Evolutionary conservation across 1,140 invertebrate species (phyloP).

Genomic region (Pogonus chalceus): DNA sequence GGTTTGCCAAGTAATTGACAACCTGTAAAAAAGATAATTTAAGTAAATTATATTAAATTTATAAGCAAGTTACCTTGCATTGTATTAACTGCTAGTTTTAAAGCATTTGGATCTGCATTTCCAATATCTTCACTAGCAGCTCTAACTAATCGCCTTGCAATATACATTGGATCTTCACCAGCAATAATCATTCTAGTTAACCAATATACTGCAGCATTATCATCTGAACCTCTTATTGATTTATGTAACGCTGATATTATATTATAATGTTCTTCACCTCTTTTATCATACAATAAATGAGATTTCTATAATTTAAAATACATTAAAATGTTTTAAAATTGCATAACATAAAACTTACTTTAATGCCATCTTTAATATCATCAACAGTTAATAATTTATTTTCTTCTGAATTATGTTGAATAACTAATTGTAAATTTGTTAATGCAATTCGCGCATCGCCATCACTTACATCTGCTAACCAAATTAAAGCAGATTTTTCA

Average conservation of each 20-base stretch:
- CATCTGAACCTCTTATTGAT: conserved; percentile 72
- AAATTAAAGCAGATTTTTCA: conserved; percentile 51
- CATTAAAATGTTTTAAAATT: background rate
- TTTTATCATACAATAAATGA: conserved; percentile 65
- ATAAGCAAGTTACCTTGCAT: no score
- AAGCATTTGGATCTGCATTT: conserved; percentile 43
- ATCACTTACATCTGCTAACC: conserved; percentile 65
- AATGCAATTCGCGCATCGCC: conserved; percentile 73
- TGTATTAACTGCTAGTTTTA: conserved; percentile 56
- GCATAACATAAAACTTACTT: conserved; percentile 32
- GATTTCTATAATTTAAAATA: conserved; percentile 43
- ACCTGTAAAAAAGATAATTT: no score
- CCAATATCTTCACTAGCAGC: conserved; percentile 66
- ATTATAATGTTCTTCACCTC: conserved; percentile 78
- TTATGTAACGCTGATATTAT: conserved; percentile 76
- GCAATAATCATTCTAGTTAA: conserved; percentile 67
- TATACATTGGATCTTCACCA: conserved; percentile 75
- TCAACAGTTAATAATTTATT: conserved; percentile 44
- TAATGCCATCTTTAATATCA: conserved; percentile 53
- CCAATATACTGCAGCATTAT: conserved; percentile 77
- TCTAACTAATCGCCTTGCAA: conserved; percentile 64
- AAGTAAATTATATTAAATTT: no score
- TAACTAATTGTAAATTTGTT: conserved; percentile 61
- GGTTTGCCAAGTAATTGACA: conserved; percentile 76
- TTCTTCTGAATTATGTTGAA: conserved; percentile 39